Evolutionary conservation across 2,797 vertebrate genomes (phyloP), one percentile per base, ranked within the genome.

Genomic region (Malurus leucopterus): DNA sequence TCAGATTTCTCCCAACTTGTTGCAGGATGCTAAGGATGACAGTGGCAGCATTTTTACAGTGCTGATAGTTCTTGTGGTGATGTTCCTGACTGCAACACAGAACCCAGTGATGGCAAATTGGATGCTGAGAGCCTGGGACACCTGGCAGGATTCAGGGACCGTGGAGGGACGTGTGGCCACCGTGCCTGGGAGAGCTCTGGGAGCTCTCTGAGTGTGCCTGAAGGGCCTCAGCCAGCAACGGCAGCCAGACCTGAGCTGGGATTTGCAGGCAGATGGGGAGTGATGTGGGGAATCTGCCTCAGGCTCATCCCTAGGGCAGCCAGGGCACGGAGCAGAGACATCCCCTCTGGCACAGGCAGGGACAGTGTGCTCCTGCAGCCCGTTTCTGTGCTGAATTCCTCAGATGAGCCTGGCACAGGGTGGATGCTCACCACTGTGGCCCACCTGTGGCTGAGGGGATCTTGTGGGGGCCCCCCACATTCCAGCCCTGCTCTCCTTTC

Each of bases 401-500:
- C 51, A 46, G 64, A 54, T 50, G 27, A 65, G 51, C 55, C 34
- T 72, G 85, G 55, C 32, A 32, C 0, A 1, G 59, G 40, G 17
- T 16, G 21, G 27, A 2, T 30, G 26, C 64, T 78, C 20, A 0
- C 8, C 75, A 54, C 23, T 1, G 1, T 34, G 55, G 57, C 32
- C 18, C 41, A 32, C 43, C 11, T 0, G 0, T 15, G 29, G 50
- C 40, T 3, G 1, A 46, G 32, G 26, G 70, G 24, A 3, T 34
- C 29, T 15, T 2, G 3, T 13, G 44, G 41, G 41, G 16, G 15
- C 5, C 9, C 24, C 20, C 6, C 12, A 6, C 14, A 13, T 13
- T 15, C 11, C 4, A 1, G n/a, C 40, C 23, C 30, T 3, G 1
- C 4, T 18, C 5, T 20, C 18, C 0, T 2, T 14, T 63, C 3